phyloP scores from a whole-genome alignment of 2,888 invertebrate genomes.

The Eupithecia subumbrata region DNA sequence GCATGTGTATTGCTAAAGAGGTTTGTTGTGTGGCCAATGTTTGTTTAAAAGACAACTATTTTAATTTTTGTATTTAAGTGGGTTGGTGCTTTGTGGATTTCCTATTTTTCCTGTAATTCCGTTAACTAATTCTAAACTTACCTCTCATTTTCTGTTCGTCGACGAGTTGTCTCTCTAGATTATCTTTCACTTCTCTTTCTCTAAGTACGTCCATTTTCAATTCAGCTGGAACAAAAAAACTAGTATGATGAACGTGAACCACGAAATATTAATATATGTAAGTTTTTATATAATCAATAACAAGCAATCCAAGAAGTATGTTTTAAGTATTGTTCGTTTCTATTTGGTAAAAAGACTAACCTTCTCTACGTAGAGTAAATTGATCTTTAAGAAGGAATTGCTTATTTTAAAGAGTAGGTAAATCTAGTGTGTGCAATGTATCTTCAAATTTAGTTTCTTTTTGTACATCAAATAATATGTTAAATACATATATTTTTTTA shows the following conservation, averaged over 20 bases:
- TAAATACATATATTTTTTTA: no score
- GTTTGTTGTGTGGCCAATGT: neutral
- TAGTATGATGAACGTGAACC: neutral
- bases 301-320: neutral
- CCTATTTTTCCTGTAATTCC: neutral
- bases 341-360: neutral
- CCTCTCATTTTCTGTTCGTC: slow-evolving; percentile 98
- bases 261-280: neutral
- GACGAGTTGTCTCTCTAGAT: slow-evolving; percentile 95
- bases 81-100: neutral
- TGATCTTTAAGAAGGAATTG: no score
- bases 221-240: slow-evolving; percentile 89
- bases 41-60: neutral
- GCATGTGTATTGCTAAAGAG: neutral
- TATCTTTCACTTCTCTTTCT: slow-evolving; percentile 97
- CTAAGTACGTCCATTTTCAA: slow-evolving; percentile 97
- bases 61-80: neutral
- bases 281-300: neutral
- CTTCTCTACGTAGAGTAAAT: neutral
- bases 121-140: slow-evolving; percentile 79
- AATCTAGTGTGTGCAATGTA: no score
- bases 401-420: no score
- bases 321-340: neutral
- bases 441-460: no score
- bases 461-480: no score